phyloP scores from a whole-genome alignment of 2,113 vertebrate species.

The Poeciliopsis turrubarensis region DNA sequence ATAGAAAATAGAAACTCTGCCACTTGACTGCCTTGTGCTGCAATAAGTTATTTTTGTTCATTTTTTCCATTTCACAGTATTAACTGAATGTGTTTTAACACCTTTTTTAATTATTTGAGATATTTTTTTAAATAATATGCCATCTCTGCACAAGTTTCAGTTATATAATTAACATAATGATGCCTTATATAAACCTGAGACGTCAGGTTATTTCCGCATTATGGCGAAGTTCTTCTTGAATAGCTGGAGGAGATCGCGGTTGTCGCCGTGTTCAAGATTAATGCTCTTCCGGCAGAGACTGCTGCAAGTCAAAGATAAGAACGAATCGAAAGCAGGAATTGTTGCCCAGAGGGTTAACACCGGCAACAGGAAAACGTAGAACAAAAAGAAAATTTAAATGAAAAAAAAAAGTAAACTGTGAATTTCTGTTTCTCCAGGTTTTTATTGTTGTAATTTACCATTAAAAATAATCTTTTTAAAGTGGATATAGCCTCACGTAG shows the following conservation, averaged over 20 bases:
- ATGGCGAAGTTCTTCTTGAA: not conserved
- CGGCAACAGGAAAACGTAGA: not conserved
- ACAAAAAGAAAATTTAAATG: not conserved
- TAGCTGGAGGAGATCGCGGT: not conserved
- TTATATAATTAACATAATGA: not conserved
- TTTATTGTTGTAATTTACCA: not conserved
- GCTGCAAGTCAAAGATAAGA: slow-evolving; percentile 17
- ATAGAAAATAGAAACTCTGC: not conserved
- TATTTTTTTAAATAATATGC: not conserved
- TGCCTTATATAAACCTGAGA: not conserved
- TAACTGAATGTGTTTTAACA: not conserved
- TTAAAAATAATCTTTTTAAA: not conserved
- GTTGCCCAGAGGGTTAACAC: not conserved
- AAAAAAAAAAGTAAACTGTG: not conserved
- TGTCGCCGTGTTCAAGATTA: not conserved
- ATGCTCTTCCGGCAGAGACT: not conserved
- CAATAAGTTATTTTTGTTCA: not conserved
- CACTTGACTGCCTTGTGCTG: not conserved
- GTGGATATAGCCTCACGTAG: not conserved
- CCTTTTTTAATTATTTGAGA: not conserved
- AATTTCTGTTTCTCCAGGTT: not conserved
- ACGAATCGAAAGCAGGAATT: not conserved
- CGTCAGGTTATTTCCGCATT: not conserved
- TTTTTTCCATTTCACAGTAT: not conserved
- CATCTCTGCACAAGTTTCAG: not conserved